phyloP scores from a whole-genome alignment of 2,113 vertebrate genomes.

The Neolamprologus tretocephalus region DNA sequence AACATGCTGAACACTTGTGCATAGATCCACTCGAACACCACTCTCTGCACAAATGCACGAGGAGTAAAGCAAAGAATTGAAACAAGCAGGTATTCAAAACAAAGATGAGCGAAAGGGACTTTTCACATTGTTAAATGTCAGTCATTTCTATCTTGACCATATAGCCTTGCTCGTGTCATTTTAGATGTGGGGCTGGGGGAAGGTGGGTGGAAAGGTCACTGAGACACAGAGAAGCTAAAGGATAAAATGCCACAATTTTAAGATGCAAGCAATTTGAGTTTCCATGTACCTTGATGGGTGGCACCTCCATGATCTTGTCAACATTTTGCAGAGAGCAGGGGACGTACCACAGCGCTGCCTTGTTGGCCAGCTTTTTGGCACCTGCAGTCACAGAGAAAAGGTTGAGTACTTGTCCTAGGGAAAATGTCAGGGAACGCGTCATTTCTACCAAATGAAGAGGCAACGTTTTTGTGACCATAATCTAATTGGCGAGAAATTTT shows the following conservation, averaged over 20 bases:
- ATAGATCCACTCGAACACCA: neutral
- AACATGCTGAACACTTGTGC: neutral
- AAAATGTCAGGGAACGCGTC: neutral
- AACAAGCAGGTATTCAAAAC: neutral
- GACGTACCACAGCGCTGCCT: conserved; percentile 91
- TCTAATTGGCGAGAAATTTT: neutral
- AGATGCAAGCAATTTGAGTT: neutral
- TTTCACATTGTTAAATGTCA: neutral
- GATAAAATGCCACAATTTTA: neutral
- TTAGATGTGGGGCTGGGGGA: neutral
- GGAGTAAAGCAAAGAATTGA: neutral
- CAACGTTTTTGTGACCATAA: neutral
- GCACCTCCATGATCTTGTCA: conserved; percentile 86
- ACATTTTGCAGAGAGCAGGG: conserved; percentile 85
- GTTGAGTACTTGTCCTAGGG: neutral
- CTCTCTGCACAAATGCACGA: neutral
- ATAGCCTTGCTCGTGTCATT: neutral
- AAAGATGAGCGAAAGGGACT: neutral
- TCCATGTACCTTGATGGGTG: conserved; percentile 82
- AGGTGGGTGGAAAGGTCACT: neutral
- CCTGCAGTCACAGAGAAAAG: conserved; percentile 68
- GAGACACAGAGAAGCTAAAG: neutral
- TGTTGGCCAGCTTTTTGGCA: conserved; percentile 84
- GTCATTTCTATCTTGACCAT: neutral
- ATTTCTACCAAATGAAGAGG: neutral